Conservation (phyloP, 1,140 invertebrate species). For the Lepidurus couesii region DNA sequence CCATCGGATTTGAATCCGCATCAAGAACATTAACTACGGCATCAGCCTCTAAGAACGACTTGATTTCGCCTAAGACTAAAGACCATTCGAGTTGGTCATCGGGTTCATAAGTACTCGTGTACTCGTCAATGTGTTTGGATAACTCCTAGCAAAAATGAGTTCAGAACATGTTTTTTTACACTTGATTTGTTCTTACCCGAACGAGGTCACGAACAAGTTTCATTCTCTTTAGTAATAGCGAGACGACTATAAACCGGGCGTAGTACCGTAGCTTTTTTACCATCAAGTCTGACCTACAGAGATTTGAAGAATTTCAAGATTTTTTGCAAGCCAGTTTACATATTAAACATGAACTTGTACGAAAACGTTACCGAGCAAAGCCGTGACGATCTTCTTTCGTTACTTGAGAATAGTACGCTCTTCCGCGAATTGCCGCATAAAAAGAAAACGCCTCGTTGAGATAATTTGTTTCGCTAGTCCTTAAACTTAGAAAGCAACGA, state of each 20-base stretch:
- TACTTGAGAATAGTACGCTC: constrained; percentile 90
- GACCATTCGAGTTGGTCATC: constrained; percentile 96
- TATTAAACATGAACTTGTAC: not conserved
- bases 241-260: constrained; percentile 93
- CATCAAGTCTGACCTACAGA: constrained; percentile 78
- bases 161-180: not conserved
- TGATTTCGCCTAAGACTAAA: constrained; percentile 88
- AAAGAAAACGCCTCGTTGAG: constrained; percentile 93
- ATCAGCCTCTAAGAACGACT: constrained; percentile 89
- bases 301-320: not conserved
- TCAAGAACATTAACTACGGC: constrained; percentile 80
- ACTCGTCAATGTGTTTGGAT: constrained; percentile 85
- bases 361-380: constrained; percentile 23
- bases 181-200: constrained; percentile 48
- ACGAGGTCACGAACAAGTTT: constrained; percentile 88
- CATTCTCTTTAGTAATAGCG: constrained; percentile 88
- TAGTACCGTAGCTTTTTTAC: constrained; percentile 96
- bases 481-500: constrained; percentile 55
- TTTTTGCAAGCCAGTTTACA: not conserved
- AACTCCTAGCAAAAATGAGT: constrained; percentile 56
- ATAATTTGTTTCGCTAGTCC: constrained; percentile 94
- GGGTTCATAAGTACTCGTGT: constrained; percentile 89
- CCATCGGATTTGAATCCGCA: constrained; percentile 73
- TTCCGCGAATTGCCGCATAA: constrained; percentile 87
- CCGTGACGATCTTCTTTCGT: constrained; percentile 79